phyloP scores from a whole-genome alignment of 2,888 invertebrate genomes.

The Caenorhabditis sp. region DNA sequence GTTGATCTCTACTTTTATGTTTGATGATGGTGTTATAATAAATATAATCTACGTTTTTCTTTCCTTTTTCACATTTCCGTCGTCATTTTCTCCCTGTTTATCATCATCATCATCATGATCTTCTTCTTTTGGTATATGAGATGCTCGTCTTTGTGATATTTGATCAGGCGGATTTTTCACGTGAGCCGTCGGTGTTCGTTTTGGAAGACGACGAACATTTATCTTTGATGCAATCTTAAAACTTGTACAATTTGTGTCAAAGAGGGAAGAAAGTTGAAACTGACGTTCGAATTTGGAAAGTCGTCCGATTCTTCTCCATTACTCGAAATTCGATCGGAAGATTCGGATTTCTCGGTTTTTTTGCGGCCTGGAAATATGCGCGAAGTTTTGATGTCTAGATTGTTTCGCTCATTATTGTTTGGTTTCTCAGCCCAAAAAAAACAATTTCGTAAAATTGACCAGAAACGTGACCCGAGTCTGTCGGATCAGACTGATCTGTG shows the following conservation, averaged over 20 bases:
- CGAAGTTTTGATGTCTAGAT: neutral
- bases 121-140: neutral
- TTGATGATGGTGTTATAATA: neutral
- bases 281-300: neutral
- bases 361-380: neutral
- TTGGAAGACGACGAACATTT: constrained; percentile 24
- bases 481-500: too few relatives aligned
- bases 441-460: too few relatives aligned
- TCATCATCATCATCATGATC: neutral
- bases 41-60: neutral
- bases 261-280: too few relatives aligned
- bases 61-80: too few relatives aligned
- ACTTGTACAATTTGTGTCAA: neutral
- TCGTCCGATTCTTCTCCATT: neutral
- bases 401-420: neutral
- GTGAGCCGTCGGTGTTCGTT: constrained; percentile 36
- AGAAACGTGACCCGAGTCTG: too few relatives aligned
- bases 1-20: neutral
- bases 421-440: too few relatives aligned
- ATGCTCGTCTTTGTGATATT: neutral
- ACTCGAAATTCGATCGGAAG: neutral
- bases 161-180: constrained; percentile 9
- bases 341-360: neutral
- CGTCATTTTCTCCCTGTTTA: neutral
- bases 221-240: constrained; percentile 37